A percentile compares a stretch with the other conserved stretches of the same genome.
Conservation (phyloP, 1,140 invertebrate species). For the Panulirus ornatus region DNA sequence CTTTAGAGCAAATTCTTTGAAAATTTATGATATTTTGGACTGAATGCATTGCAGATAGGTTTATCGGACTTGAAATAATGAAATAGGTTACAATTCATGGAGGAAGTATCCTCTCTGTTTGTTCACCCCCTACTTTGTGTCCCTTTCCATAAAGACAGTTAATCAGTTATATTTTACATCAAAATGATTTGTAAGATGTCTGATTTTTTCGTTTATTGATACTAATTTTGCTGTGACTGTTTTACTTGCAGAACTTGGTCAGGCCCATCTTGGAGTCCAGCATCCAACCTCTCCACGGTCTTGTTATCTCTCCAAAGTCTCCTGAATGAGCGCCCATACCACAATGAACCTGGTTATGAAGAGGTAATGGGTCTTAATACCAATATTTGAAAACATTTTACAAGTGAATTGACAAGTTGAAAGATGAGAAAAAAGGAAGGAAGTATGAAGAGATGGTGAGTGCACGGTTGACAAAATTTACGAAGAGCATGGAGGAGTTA, state of each 20-base stretch:
- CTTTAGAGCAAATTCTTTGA: too few relatives aligned
- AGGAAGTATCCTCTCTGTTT: too few relatives aligned
- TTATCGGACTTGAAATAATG: too few relatives aligned
- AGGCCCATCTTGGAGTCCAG: slow-evolving; percentile 83
- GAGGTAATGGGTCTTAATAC: slow-evolving; percentile 77
- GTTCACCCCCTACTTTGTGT: too few relatives aligned
- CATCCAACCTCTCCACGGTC: slow-evolving; percentile 81
- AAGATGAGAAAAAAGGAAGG: not conserved
- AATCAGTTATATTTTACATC: too few relatives aligned
- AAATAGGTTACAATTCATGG: too few relatives aligned
- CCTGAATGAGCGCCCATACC: slow-evolving; percentile 83
- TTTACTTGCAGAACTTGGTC: slow-evolving; percentile 81
- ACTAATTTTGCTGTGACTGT: slow-evolving; percentile 75
- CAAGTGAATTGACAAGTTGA: slow-evolving; percentile 7
- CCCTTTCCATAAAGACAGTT: too few relatives aligned
- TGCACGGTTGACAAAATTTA: not conserved
- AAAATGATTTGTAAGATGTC: too few relatives aligned
- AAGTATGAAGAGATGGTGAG: slow-evolving; percentile 2
- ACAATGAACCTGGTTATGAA: slow-evolving; percentile 83
- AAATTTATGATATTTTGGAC: too few relatives aligned
- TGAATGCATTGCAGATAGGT: too few relatives aligned
- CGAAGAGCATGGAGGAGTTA: not conserved
- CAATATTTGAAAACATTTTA: not conserved
- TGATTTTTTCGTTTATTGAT: too few relatives aligned
- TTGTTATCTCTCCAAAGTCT: slow-evolving; percentile 83